Evolutionary conservation across 92 coral and sea anemone genomes (phyloP).

Genomic region (Epizoanthus illoricatus): DNA sequence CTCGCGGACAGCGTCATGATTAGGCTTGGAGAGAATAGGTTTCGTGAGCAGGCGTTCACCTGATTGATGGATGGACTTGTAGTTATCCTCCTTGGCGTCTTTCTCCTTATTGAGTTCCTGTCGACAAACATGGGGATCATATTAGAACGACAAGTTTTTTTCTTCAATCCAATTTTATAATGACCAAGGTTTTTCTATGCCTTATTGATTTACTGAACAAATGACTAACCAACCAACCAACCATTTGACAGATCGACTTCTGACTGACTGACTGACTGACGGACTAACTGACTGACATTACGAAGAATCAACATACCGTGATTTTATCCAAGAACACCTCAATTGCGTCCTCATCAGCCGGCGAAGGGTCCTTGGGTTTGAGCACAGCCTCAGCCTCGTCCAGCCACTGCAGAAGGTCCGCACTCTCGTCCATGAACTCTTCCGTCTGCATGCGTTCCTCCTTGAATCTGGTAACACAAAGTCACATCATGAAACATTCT

Average conservation of each 20-base stretch:
- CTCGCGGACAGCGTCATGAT: conserved; percentile 85
- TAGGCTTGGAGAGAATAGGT: conserved; percentile 86
- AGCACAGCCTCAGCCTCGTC: conserved; percentile 78
- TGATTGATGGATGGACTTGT: conserved; percentile 73
- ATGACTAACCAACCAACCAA: not conserved
- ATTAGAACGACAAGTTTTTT: too few relatives aligned
- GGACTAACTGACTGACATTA: not conserved
- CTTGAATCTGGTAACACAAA: conserved; percentile 59
- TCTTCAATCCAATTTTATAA: not conserved
- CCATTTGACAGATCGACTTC: not conserved
- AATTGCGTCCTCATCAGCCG: conserved; percentile 89
- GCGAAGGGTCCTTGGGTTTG: conserved; percentile 81
- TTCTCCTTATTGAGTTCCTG: conserved; percentile 83
- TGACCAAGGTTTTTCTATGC: not conserved
- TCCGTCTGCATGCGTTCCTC: conserved; percentile 98
- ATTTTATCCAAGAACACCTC: conserved; percentile 84
- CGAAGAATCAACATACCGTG: conserved; percentile 52
- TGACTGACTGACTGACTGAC: not conserved
- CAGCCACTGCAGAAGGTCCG: conserved; percentile 91
- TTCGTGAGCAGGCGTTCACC: conserved; percentile 88
- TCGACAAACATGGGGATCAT: not conserved
- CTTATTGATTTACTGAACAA: not conserved
- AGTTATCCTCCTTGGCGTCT: conserved; percentile 81
- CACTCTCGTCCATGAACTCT: conserved; percentile 94
- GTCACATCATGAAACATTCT: too few relatives aligned